Evolutionary conservation across 2,113 vertebrate species (phyloP).

Genomic region (Crotalus viridis): DNA sequence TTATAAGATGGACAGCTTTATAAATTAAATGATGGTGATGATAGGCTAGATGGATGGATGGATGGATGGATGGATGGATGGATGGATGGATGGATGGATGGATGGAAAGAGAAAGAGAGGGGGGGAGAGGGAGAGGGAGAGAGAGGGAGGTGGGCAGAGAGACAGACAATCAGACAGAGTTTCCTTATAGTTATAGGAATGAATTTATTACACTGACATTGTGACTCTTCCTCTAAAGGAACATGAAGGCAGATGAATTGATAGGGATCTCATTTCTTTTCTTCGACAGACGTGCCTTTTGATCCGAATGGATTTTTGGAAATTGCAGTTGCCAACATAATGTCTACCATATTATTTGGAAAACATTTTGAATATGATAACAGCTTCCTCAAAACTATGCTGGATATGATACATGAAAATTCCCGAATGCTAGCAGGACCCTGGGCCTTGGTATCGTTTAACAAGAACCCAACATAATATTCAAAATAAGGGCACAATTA

Average conservation of each 20-base stretch:
- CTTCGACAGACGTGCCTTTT: background rate
- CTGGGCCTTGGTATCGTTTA: background rate
- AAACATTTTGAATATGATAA: background rate
- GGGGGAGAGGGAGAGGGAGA: too few relatives aligned
- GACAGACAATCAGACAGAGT: too few relatives aligned
- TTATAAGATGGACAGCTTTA: background rate
- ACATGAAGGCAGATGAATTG: background rate
- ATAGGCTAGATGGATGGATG: too few relatives aligned
- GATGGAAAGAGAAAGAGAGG: too few relatives aligned
- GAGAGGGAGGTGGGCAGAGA: too few relatives aligned
- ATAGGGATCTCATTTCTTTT: background rate
- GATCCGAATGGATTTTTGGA: background rate
- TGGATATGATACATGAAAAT: background rate
- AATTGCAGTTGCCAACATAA: background rate
- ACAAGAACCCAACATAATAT: background rate
- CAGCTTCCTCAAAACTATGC: background rate
- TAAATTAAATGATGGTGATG: too few relatives aligned
- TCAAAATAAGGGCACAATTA: background rate
- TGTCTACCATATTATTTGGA: constrained; percentile 1
- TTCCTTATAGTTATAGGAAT: too few relatives aligned
- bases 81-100: too few relatives aligned
- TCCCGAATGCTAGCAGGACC: background rate
- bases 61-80: too few relatives aligned
- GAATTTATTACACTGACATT: too few relatives aligned
- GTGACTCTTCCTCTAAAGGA: background rate